phyloP scores from a whole-genome alignment of 2,113 vertebrate species.

The Sarotherodon lohbergeri region DNA sequence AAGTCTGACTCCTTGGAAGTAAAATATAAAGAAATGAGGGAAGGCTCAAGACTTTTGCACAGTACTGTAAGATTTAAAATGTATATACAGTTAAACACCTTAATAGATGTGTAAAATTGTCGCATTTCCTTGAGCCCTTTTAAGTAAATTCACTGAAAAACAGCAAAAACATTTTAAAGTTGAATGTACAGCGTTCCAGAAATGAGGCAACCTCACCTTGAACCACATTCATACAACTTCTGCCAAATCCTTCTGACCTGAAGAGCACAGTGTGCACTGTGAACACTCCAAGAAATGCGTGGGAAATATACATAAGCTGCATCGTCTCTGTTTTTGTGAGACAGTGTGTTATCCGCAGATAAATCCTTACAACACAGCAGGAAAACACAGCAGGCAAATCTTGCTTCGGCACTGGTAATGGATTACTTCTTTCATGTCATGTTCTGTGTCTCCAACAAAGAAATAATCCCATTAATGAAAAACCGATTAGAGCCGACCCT shows the following conservation, averaged over 20 bases:
- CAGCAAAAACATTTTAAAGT: not conserved
- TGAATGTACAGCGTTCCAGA: not conserved
- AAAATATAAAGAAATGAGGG: not conserved
- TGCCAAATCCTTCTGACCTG: not conserved
- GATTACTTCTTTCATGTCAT: slow-evolving; percentile 38
- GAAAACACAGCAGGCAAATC: slow-evolving; percentile 19
- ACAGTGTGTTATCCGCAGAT: not conserved
- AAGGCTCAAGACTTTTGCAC: not conserved
- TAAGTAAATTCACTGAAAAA: not conserved
- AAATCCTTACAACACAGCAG: not conserved
- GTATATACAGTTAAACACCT: not conserved
- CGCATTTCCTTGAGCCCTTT: not conserved
- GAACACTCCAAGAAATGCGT: not conserved
- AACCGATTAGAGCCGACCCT: slow-evolving; percentile 19
- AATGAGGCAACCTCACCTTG: not conserved
- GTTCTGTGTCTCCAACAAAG: slow-evolving; percentile 35
- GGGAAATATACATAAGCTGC: not conserved
- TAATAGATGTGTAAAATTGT: not conserved
- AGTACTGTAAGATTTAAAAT: not conserved
- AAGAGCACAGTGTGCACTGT: not conserved
- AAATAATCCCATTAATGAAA: slow-evolving; percentile 51
- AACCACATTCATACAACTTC: not conserved
- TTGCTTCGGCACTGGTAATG: slow-evolving; percentile 13
- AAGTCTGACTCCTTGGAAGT: not conserved
- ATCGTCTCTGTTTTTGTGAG: not conserved